Percentiles rank a stretch among this genome's conserved stretches.
Conservation (phyloP, 2,797 vertebrate species). For the Centropyge bicolor region DNA sequence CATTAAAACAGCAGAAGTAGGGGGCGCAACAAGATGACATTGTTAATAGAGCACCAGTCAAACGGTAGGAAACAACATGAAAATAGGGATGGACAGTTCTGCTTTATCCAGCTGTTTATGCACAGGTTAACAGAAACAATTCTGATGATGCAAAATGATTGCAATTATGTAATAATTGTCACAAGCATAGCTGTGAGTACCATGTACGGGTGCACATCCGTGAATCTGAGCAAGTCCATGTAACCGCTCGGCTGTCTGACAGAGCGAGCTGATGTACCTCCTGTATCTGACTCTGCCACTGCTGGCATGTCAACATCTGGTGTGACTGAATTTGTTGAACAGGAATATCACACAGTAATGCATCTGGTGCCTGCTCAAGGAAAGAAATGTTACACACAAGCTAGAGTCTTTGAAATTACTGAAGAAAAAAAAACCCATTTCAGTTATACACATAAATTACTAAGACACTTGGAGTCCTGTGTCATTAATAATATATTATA, state of each 20-base stretch:
- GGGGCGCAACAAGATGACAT: too few species aligned
- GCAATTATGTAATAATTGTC: too few species aligned
- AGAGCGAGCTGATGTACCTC: slow-evolving; percentile 37
- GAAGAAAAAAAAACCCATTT: slow-evolving; percentile 4
- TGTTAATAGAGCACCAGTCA: too few species aligned
- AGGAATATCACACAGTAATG: slow-evolving; percentile 1
- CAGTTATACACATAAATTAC: slow-evolving; percentile 22
- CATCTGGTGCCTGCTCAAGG: slow-evolving; percentile 3
- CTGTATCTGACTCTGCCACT: slow-evolving; percentile 17
- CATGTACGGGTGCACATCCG: slow-evolving; percentile 38
- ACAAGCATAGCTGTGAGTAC: slow-evolving; percentile 7
- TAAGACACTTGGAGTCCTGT: slow-evolving; percentile 18
- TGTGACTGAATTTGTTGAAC: slow-evolving; percentile 35
- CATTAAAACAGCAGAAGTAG: too few species aligned
- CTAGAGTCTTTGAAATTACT: slow-evolving; percentile 6
- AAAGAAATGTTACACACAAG: neutral
- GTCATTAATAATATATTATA: slow-evolving; percentile 37
- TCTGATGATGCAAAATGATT: too few species aligned
- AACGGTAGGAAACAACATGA: too few species aligned
- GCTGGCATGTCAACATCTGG: slow-evolving; percentile 47
- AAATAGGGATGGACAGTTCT: too few species aligned
- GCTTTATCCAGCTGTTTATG: too few species aligned
- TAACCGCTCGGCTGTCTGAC: slow-evolving; percentile 35
- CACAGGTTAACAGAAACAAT: too few species aligned
- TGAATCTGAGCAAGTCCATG: neutral